Evolutionary conservation across 1,140 invertebrate species (phyloP).

Genomic region (Drosophila neocordata): DNA sequence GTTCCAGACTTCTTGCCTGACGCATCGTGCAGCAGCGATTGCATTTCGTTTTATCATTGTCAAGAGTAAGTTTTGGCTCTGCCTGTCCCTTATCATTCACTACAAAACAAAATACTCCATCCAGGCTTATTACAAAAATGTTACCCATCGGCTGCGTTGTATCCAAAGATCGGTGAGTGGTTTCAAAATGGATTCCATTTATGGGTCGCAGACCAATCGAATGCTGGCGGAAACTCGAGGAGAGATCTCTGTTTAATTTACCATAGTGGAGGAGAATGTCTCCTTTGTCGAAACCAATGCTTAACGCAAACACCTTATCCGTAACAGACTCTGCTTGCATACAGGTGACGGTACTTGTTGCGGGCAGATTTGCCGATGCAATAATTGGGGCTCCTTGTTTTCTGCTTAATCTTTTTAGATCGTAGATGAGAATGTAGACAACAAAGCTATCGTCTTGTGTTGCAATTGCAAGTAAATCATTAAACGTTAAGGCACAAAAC

Average conservation of each 20-base stretch:
- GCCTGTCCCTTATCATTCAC: slow-evolving; percentile 49
- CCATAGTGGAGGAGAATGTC: slow-evolving; percentile 51
- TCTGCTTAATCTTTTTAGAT: slow-evolving; percentile 40
- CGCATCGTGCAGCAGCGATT: slow-evolving; percentile 56
- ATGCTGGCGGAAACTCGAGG: slow-evolving; percentile 38
- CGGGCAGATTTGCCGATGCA: slow-evolving; percentile 11
- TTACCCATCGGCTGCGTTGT: background rate
- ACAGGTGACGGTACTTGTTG: slow-evolving; percentile 29
- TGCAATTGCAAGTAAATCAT: slow-evolving; percentile 36
- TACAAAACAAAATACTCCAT: slow-evolving; percentile 40
- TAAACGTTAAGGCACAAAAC: slow-evolving; percentile 48
- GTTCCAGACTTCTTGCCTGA: slow-evolving; percentile 1
- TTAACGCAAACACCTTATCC: slow-evolving; percentile 40
- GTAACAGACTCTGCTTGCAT: slow-evolving; percentile 28
- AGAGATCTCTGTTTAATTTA: slow-evolving; percentile 36
- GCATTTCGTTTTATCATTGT: slow-evolving; percentile 22
- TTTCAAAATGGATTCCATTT: slow-evolving; percentile 53
- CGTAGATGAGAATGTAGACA: slow-evolving; percentile 46
- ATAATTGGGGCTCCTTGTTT: slow-evolving; percentile 44
- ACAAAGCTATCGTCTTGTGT: slow-evolving; percentile 23
- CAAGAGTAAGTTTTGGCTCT: slow-evolving; percentile 24
- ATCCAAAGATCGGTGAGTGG: slow-evolving; percentile 2
- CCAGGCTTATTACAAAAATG: slow-evolving; percentile 47
- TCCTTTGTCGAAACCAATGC: slow-evolving; percentile 57
- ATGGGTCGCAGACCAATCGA: slow-evolving; percentile 31